Conservation (phyloP, 30 jellyfish, hydroid and myxozoan species). For the Chironex yamaguchii region DNA sequence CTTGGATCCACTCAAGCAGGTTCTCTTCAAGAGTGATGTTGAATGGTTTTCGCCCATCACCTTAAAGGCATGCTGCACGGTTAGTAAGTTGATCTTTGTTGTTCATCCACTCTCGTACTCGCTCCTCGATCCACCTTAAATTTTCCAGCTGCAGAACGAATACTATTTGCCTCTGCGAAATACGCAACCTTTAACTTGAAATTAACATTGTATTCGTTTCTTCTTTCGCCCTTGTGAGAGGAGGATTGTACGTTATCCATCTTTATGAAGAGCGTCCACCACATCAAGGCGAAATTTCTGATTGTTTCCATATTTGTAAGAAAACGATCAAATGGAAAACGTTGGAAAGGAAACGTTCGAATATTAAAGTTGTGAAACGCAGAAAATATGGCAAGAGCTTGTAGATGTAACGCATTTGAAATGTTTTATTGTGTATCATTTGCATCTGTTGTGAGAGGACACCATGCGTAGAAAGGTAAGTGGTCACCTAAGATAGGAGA, state of each 20-base stretch:
- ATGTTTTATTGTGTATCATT: neutral
- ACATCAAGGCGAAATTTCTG: too few relatives aligned
- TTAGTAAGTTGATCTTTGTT: too few relatives aligned
- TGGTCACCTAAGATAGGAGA: conserved; percentile 16
- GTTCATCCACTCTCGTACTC: conserved; percentile 32
- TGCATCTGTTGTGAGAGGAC: neutral
- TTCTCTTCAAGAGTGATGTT: neutral
- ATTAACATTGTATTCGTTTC: conserved; percentile 15
- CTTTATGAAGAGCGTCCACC: too few relatives aligned
- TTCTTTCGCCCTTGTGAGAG: conserved; percentile 31
- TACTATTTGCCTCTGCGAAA: neutral
- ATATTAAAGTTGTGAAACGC: too few relatives aligned
- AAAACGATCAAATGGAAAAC: too few relatives aligned
- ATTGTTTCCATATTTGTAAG: too few relatives aligned
- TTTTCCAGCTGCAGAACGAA: conserved; percentile 14
- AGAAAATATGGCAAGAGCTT: neutral
- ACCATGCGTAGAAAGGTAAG: conserved; percentile 7
- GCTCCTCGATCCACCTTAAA: conserved; percentile 10
- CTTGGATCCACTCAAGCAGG: neutral
- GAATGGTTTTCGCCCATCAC: neutral
- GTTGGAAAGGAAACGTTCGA: too few relatives aligned
- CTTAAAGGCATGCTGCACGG: too few relatives aligned
- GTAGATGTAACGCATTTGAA: neutral
- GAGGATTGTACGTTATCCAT: too few relatives aligned
- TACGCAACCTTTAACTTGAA: neutral